These are phyloP conservation scores for Recurvirostra avosetta DNA, from an alignment of 2,113 vertebrate genomes.

Conservation along the genomic window DNA sequence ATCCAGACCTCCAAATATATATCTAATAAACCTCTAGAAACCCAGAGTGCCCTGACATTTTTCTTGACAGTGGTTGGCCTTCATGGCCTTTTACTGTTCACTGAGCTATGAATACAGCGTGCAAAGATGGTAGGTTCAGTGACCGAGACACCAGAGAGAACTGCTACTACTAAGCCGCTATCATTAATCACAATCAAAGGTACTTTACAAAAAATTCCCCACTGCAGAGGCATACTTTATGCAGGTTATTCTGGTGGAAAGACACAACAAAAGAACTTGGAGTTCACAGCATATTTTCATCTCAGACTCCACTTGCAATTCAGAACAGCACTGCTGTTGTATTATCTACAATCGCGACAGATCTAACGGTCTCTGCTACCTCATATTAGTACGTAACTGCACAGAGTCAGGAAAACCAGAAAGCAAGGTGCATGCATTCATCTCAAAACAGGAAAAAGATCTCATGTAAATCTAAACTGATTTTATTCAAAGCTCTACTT, in stretches of 20 bases:
- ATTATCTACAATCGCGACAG: background rate
- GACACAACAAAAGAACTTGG: background rate
- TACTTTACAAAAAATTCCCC: background rate
- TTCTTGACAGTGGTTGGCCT: background rate
- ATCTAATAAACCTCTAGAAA: background rate
- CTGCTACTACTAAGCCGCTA: background rate
- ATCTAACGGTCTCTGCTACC: background rate
- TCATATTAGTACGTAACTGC: background rate
- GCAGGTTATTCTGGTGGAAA: background rate
- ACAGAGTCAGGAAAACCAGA: background rate
- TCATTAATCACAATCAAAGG: background rate
- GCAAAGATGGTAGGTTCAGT: background rate
- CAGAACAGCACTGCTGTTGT: background rate
- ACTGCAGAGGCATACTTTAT: background rate
- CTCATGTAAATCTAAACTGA: background rate
- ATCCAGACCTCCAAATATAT: background rate
- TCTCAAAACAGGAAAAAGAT: background rate
- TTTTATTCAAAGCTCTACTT: background rate
- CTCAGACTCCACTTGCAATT: background rate
- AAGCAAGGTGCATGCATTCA: background rate
- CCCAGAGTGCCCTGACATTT: background rate
- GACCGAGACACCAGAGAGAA: background rate
- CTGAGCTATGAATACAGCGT: accelerated
- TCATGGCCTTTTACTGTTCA: background rate
- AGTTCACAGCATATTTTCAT: background rate